Conservation (phyloP, 2,113 vertebrate genomes). For the Cranoglanis bouderius region DNA sequence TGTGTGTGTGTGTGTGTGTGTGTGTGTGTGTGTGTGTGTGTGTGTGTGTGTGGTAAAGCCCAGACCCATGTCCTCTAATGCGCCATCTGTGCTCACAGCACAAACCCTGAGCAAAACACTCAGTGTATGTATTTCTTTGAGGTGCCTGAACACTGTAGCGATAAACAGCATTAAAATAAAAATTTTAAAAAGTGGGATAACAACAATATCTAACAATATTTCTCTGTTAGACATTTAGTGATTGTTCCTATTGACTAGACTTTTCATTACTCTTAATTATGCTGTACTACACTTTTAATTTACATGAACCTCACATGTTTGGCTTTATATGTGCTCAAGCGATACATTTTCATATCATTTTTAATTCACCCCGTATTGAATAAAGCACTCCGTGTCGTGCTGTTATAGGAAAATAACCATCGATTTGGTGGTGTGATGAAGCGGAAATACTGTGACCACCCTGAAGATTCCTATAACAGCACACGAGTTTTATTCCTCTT, state of each 20-base stretch:
- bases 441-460: neutral
- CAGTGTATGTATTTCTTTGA: neutral
- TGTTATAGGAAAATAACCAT: neutral
- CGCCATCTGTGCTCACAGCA: slow-evolving; percentile 31
- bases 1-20: neutral
- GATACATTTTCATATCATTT: neutral
- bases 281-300: neutral
- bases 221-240: neutral
- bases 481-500: neutral
- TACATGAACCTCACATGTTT: neutral
- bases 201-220: neutral
- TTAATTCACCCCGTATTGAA: neutral
- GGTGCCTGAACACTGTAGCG: neutral
- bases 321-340: neutral
- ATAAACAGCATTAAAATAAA: neutral
- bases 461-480: too few relatives aligned
- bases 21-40: neutral
- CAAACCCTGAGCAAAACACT: neutral
- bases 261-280: neutral
- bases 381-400: neutral
- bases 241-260: neutral
- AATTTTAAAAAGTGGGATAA: too few relatives aligned
- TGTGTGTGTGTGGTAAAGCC: slow-evolving; percentile 16
- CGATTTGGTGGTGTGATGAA: neutral
- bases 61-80: slow-evolving; percentile 17